phyloP scores from a whole-genome alignment of 2,888 invertebrate genomes.

The Arge pagana region DNA sequence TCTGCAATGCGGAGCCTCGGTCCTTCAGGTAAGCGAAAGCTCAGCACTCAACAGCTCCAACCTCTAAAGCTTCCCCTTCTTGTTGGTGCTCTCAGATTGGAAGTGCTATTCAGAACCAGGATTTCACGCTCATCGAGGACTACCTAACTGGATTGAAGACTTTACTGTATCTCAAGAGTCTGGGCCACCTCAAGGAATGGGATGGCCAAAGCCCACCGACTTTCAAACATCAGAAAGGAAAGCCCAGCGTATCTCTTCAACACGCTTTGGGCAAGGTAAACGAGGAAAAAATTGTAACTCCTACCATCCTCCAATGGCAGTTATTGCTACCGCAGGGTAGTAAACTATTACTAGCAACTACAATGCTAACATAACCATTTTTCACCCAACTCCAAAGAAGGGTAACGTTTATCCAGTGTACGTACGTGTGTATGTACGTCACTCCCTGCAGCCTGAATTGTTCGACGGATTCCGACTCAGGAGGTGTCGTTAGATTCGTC shows the following conservation, averaged over 20 bases:
- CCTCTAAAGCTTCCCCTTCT: neutral
- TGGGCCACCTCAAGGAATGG: conserved; percentile 74
- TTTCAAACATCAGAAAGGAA: conserved; percentile 89
- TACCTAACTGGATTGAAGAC: conserved; percentile 89
- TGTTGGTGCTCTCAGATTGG: conserved; percentile 68
- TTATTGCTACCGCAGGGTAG: conserved; percentile 8
- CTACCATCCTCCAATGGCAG: conserved; percentile 22
- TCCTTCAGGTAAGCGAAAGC: conserved; percentile 74
- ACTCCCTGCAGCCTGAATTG: too few species aligned
- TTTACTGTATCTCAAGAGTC: conserved; percentile 78
- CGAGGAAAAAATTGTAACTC: too few species aligned
- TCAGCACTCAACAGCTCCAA: neutral
- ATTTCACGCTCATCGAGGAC: conserved; percentile 95
- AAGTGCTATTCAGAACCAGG: conserved; percentile 98
- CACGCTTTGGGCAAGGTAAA: conserved; percentile 72
- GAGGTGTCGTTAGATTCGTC: too few species aligned
- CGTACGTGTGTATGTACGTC: too few species aligned
- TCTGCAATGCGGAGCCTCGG: conserved; percentile 88
- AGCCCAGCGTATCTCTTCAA: conserved; percentile 72
- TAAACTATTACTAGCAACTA: too few species aligned
- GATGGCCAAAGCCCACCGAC: conserved; percentile 94
- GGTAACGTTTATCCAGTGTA: too few species aligned
- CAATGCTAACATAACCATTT: too few species aligned
- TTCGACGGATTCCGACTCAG: too few species aligned
- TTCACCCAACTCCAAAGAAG: too few species aligned